Conservation (phyloP, 64 coral and sea anemone genomes). For the Porites australiensis region DNA sequence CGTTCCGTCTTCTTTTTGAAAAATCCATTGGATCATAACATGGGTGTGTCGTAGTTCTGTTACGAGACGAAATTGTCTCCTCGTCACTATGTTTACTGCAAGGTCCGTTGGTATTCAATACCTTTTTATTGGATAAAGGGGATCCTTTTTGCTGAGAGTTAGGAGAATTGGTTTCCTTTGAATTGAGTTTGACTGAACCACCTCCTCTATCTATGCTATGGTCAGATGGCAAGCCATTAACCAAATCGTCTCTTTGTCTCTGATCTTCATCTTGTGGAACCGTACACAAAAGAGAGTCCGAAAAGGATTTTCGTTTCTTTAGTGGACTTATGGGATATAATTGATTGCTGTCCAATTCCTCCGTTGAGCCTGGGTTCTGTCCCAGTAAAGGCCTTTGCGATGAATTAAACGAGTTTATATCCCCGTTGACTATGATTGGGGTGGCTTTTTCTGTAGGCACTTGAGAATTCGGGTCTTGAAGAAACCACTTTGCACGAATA, state of each 20-base stretch:
- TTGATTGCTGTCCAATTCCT: neutral
- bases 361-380: neutral
- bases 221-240: neutral
- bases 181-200: neutral
- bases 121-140: slow-evolving; percentile 12
- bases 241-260: neutral
- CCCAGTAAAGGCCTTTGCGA: slow-evolving; percentile 22
- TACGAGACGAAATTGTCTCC: neutral
- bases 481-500: slow-evolving; percentile 31
- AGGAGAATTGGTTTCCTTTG: neutral
- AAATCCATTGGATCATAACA: slow-evolving; percentile 28
- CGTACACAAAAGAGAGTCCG: slow-evolving; percentile 25
- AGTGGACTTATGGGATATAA: neutral
- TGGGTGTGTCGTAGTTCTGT: slow-evolving; percentile 56
- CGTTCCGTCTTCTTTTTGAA: slow-evolving; percentile 50
- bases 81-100: slow-evolving; percentile 16
- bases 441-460: neutral
- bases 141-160: slow-evolving; percentile 23
- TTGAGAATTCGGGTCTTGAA: neutral
- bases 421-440: neutral
- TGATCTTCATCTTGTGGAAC: neutral
- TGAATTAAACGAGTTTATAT: neutral
- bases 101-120: slow-evolving; percentile 18
- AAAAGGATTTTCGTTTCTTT: slow-evolving; percentile 38
- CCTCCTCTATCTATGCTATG: neutral